Base-by-base conservation (phyloP, 2,113 vertebrate species). In the Fulica atra region DNA sequence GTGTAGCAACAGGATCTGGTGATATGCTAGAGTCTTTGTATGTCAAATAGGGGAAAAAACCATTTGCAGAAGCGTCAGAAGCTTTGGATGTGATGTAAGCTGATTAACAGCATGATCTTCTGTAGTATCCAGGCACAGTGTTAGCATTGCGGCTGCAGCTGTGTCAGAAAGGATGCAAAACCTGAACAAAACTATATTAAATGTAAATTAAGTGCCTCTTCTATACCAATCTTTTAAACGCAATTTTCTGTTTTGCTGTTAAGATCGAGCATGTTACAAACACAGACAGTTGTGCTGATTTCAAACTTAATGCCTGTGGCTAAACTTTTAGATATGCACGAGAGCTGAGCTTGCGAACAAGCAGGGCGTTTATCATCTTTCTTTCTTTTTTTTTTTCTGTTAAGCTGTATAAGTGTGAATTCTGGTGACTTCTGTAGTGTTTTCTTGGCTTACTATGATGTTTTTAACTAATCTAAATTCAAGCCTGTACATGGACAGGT, bases 121-220 rank as follows among this genome's bases (percentile, higher is more conserved):
- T 0, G 2, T 36, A 56, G 15, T 11, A 9, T 33, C 21, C 0
- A 1, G 33, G 29, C 19, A n/a, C 42, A 35, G 2, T 4, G 46
- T 44, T 18, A 5, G 16, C 3, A 0, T 9, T 63, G 20, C 23
- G 80, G 25, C 6, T 60, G 46, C 20, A 33, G 5, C 23, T 19
- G 0, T 66, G 33, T 73, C 21, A 26, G 70, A 44, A 64, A 31
- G 3, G 23, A 16, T 74, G 46, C 51, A 46, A 38, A 85, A 59
- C 3, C 18, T 2, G 14, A 17, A 23, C 14, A 31, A 36, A 56
- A 38, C 17, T 10, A 4, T 15, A 28, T n/a, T 51, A 23, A 68
- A 38, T 54, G 36, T 71, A 42, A 68, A 64, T 26, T n/a, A 77
- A 44, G 13, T 64, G 53, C 14, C 12, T 20, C 3, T 38, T 77